Conservation (phyloP, 1,140 invertebrate genomes). For the Euwallacea similis region DNA sequence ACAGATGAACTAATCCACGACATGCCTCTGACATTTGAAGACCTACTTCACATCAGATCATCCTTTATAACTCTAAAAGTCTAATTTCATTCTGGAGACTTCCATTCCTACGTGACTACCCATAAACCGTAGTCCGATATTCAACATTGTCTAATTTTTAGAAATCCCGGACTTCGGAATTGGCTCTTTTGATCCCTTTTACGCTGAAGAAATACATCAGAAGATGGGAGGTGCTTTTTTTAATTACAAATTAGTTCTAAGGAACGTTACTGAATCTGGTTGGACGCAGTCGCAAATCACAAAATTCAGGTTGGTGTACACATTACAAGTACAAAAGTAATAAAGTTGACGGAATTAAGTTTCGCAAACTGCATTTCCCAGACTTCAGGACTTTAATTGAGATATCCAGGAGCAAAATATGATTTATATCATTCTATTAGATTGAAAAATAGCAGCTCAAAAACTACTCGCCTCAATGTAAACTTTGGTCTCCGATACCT, state of each 20-base stretch:
- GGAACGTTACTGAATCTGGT: slow-evolving; percentile 72
- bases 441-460: too few species aligned
- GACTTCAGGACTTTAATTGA: too few species aligned
- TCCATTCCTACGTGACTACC: background rate
- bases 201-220: slow-evolving; percentile 66
- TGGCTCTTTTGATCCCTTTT: slow-evolving; percentile 76
- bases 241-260: slow-evolving; percentile 70
- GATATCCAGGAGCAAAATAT: too few species aligned
- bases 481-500: too few species aligned
- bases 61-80: too few species aligned
- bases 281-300: slow-evolving; percentile 77
- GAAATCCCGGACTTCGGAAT: slow-evolving; percentile 68
- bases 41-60: too few species aligned
- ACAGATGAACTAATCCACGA: too few species aligned
- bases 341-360: background rate
- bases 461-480: too few species aligned
- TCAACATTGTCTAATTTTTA: background rate
- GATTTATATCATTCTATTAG: too few species aligned
- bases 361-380: too few species aligned
- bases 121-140: too few species aligned
- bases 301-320: slow-evolving; percentile 62
- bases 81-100: background rate
- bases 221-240: slow-evolving; percentile 63
- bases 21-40: too few species aligned
- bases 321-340: background rate